Evolutionary conservation across 2,113 vertebrate species (phyloP).

Genomic region (Gorsachius goisagi): DNA sequence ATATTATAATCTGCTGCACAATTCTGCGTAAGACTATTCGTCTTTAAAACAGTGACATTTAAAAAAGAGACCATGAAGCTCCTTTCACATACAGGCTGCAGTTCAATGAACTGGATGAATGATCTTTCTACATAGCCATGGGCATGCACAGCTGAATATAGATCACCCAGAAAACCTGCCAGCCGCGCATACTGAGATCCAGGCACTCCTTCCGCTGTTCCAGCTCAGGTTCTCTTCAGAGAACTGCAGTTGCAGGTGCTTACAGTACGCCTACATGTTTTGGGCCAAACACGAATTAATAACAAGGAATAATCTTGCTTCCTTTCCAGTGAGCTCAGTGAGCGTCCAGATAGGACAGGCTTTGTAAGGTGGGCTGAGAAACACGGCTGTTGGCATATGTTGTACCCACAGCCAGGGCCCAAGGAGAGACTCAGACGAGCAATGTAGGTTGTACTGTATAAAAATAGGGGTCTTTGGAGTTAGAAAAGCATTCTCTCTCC

Average conservation of each 20-base stretch:
- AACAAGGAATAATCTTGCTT: background rate
- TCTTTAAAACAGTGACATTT: conserved; percentile 44
- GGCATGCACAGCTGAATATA: conserved; percentile 32
- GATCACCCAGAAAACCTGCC: conserved; percentile 41
- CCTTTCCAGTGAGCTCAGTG: background rate
- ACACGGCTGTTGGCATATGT: background rate
- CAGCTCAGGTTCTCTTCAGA: background rate
- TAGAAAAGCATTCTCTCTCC: background rate
- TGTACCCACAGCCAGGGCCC: background rate
- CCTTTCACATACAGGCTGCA: conserved; percentile 12
- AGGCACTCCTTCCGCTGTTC: background rate
- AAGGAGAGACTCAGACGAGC: background rate
- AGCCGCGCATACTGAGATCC: background rate
- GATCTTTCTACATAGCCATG: conserved; percentile 29
- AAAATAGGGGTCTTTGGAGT: background rate
- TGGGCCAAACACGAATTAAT: background rate
- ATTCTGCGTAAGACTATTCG: background rate
- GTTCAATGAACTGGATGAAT: conserved; percentile 56
- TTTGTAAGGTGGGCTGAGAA: background rate
- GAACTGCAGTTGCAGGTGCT: background rate
- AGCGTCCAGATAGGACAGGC: background rate
- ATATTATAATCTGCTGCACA: background rate
- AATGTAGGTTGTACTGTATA: background rate
- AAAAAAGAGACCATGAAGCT: background rate
- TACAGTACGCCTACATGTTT: background rate